phyloP scores from a whole-genome alignment of 2,113 vertebrate species.

The Hippotragus niger region DNA sequence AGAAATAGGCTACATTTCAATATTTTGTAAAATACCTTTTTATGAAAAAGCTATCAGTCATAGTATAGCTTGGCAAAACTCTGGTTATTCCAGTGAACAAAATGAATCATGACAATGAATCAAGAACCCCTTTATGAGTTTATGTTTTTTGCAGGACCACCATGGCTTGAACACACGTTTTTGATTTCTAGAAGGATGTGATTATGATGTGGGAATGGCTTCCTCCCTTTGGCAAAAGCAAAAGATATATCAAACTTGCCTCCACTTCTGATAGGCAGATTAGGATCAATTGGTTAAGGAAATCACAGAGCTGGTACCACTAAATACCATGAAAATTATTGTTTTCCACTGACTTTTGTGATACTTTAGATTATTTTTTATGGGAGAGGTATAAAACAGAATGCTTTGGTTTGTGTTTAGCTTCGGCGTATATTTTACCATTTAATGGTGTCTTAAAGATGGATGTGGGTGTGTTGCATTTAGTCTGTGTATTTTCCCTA shows the following conservation, averaged over 20 bases:
- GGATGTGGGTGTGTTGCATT: not conserved
- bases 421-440: not conserved
- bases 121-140: slow-evolving; percentile 83
- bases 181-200: slow-evolving; percentile 84
- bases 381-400: not conserved
- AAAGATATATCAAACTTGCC: slow-evolving; percentile 76
- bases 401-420: not conserved
- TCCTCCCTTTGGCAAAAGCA: slow-evolving; percentile 84
- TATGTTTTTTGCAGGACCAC: slow-evolving; percentile 86
- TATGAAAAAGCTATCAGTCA: slow-evolving; percentile 85
- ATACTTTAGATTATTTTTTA: not conserved
- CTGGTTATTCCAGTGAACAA: slow-evolving; percentile 82
- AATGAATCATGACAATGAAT: slow-evolving; percentile 85
- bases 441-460: not conserved
- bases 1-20: slow-evolving; percentile 90
- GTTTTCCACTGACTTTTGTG: slow-evolving; percentile 51
- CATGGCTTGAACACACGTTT: slow-evolving; percentile 85
- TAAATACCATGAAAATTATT: slow-evolving; percentile 48
- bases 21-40: slow-evolving; percentile 83
- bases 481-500: not conserved
- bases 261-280: slow-evolving; percentile 69
- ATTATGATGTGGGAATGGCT: slow-evolving; percentile 87
- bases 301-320: not conserved
- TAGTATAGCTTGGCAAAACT: slow-evolving; percentile 74
- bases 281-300: slow-evolving; percentile 65